Percentiles rank a stretch among this genome's conserved stretches.
Evolutionary conservation across 2,113 vertebrate species (phyloP).

Genomic region (Sebastes fasciatus): DNA sequence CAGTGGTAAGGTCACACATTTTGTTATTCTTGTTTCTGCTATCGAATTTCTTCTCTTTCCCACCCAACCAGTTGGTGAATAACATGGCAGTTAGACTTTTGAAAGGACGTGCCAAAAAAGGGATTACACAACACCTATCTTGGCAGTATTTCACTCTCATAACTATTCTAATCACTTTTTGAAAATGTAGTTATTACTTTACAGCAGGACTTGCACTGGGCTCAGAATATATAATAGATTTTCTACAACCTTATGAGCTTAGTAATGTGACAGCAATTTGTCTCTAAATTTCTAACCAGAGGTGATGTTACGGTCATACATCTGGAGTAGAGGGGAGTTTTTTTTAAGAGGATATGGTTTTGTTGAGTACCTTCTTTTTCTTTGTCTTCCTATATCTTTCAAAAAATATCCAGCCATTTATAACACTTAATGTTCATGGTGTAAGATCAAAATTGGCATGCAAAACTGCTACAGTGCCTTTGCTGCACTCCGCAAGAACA

Average conservation of each 20-base stretch:
- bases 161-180: neutral
- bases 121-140: neutral
- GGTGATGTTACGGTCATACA: neutral
- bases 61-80: neutral
- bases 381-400: neutral
- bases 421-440: neutral
- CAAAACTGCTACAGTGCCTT: neutral
- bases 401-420: neutral
- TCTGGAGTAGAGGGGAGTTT: neutral
- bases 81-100: neutral
- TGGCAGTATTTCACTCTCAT: neutral
- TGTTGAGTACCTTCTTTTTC: neutral
- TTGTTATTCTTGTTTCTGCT: too few relatives aligned
- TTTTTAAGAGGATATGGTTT: neutral
- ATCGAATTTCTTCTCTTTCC: neutral
- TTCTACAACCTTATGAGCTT: neutral
- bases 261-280: too few relatives aligned
- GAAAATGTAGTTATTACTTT: neutral
- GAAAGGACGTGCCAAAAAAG: neutral
- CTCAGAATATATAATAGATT: neutral
- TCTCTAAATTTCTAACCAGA: neutral
- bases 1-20: neutral
- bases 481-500: conserved; percentile 10
- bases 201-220: neutral
- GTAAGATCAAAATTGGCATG: neutral